phyloP scores from a whole-genome alignment of 2,888 invertebrate species.

The Elysia crispata region DNA sequence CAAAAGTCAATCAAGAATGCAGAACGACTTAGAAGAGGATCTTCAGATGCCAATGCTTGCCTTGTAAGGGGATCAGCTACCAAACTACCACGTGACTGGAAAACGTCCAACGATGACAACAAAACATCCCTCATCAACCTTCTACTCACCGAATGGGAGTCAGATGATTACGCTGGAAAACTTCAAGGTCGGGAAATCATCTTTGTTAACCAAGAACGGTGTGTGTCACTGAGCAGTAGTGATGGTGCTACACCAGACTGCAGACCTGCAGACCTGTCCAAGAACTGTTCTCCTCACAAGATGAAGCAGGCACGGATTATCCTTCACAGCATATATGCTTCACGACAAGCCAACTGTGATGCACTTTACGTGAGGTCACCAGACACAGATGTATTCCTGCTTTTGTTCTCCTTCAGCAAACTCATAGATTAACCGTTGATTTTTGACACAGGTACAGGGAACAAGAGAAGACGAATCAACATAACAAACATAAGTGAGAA shows the following conservation, averaged over 20 bases:
- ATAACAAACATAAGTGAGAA: neutral
- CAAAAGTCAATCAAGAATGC: neutral
- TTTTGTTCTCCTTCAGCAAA: no score
- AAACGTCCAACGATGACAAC: no score
- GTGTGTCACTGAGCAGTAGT: neutral
- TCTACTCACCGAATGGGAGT: no score
- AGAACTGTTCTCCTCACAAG: neutral
- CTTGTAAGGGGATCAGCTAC: neutral
- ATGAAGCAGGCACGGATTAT: neutral
- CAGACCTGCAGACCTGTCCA: no score
- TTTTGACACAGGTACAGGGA: neutral
- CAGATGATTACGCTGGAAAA: no score
- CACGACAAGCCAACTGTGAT: neutral
- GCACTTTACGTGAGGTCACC: neutral
- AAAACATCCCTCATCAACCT: no score
- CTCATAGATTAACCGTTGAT: no score
- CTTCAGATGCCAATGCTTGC: no score
- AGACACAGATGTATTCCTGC: neutral
- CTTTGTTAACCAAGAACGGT: neutral
- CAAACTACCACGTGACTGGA: no score
- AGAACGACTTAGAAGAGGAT: neutral
- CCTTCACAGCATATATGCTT: neutral
- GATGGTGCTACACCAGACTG: neutral
- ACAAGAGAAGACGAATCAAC: neutral
- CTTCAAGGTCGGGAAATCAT: no score